Base-by-base conservation (phyloP, 2,888 invertebrate genomes). In the Cancer borealis region DNA sequence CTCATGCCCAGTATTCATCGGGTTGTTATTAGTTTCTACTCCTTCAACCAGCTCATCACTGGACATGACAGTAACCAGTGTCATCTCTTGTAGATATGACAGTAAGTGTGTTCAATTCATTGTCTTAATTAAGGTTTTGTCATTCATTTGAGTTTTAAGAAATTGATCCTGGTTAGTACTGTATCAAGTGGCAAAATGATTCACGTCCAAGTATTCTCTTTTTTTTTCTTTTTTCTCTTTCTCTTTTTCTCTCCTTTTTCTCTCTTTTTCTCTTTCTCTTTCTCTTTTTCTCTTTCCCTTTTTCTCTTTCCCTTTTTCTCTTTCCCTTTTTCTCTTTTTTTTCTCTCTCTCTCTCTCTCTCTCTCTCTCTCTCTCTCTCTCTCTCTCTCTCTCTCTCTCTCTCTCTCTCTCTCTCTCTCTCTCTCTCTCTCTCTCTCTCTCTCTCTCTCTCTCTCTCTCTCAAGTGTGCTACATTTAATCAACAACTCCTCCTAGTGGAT, bases 401-500 rank as follows among this genome's bases (percentile, higher is more conserved):
- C 90, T 90, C 90, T 90, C 90, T 90, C 90, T 49, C 49, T 49
- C 49, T 49, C 49, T 49, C 49, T 49, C 90, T 49, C 54, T 49
- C 60, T 54, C 60, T 49, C 90, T 54, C 54, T 26, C 54, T 49
- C n/a, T n/a, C n/a, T n/a, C 54, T 49, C 90, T 49, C 49, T 49
- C 49, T 49, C 49, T 49, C 54, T 17, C 26, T n/a, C 26, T 17
- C 54, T n/a, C 26, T n/a, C 26, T 12, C 49, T 90, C 90, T 39
- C 39, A 39, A 39, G 39, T 39, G 39, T 39, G 2, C 39, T 39
- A 39, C 2, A 39, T 39, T 39, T 39, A 39, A 39, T 2, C 39
- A 39, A 39, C 39, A 39, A 39, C 39, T 39, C 39, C 39, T 39
- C 39, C 39, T 39, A 0, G 39, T 39, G 39, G 39, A 39, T 39